A percentile compares a stretch with the other conserved stretches of the same genome.
These are phyloP conservation scores for Oriolus oriolus DNA, from an alignment of 2,113 vertebrate genomes.

Conservation along the genomic window DNA sequence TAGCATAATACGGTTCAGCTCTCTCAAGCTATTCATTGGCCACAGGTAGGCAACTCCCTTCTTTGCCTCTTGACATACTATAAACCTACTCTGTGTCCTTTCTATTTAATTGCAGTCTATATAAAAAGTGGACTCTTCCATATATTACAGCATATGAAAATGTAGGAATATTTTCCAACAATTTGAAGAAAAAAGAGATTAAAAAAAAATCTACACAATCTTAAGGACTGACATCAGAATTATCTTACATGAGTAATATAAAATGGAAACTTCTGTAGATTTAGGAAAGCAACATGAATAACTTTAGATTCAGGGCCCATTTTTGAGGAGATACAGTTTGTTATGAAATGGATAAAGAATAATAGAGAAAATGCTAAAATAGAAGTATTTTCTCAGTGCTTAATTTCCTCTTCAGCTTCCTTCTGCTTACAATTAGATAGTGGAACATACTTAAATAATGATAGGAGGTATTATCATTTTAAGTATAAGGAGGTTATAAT, in stretches of 20 bases:
- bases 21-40: neutral
- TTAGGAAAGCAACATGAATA: neutral
- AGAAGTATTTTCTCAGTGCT: neutral
- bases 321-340: neutral
- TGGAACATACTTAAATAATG: neutral
- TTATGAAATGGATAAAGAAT: neutral
- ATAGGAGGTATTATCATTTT: neutral
- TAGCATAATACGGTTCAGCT: neutral
- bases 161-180: neutral
- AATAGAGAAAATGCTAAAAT: neutral
- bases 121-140: neutral
- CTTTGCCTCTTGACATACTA: neutral
- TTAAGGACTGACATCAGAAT: neutral
- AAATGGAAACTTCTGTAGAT: neutral
- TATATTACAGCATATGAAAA: neutral
- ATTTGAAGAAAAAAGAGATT: neutral
- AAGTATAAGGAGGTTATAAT: neutral
- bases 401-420: neutral
- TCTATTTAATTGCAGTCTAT: neutral
- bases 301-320: neutral
- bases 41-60: neutral
- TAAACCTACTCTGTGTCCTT: neutral
- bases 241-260: neutral
- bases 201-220: neutral
- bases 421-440: neutral